These are phyloP conservation scores for Pagrus major DNA, from an alignment of 2,113 vertebrate species.

Conservation along the genomic window DNA sequence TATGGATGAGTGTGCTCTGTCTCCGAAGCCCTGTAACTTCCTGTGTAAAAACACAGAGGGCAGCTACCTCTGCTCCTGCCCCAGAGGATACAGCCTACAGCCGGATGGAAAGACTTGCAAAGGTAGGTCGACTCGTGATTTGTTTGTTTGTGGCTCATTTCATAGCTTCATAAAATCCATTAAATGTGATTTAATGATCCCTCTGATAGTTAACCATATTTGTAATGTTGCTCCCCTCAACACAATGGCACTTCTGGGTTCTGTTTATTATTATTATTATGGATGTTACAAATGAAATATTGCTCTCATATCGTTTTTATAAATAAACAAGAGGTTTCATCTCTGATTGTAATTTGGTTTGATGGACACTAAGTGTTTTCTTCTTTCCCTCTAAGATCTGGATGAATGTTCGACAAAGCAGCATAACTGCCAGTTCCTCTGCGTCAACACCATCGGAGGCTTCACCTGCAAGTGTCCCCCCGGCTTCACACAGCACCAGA, in stretches of 20 bases:
- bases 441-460: slow-evolving; percentile 91
- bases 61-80: slow-evolving; percentile 95
- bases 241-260: background rate
- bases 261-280: background rate
- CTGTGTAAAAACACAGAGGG: slow-evolving; percentile 97
- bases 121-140: slow-evolving; percentile 81
- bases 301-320: background rate
- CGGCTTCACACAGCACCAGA: slow-evolving; percentile 94
- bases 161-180: background rate
- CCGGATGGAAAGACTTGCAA: slow-evolving; percentile 94
- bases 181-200: background rate
- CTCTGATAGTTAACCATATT: background rate
- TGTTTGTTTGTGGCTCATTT: background rate
- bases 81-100: slow-evolving; percentile 91
- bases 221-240: background rate
- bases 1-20: slow-evolving; percentile 92
- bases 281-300: background rate
- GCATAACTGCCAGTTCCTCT: slow-evolving; percentile 98
- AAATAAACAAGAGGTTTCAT: background rate
- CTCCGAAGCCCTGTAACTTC: slow-evolving; percentile 93
- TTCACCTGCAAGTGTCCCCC: slow-evolving; percentile 95
- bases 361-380: background rate
- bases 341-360: background rate
- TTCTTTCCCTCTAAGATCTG: slow-evolving; percentile 84
- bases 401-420: slow-evolving; percentile 95